Evolutionary conservation across 2,888 invertebrate species (phyloP).

Genomic region (Crioceris asparagi): DNA sequence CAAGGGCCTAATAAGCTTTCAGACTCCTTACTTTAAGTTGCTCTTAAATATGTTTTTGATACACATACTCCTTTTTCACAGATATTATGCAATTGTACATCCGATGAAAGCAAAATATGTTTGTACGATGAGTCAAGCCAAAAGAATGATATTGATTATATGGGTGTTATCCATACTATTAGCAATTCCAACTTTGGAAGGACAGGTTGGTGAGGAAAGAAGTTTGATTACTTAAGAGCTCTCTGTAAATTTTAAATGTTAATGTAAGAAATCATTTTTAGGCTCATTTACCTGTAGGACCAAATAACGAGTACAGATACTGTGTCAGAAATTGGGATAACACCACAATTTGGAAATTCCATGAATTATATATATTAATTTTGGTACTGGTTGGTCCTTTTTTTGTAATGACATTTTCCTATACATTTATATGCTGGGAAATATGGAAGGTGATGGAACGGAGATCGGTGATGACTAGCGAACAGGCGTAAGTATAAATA

Average conservation of each 20-base stretch:
- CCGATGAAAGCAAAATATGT: conserved; percentile 59
- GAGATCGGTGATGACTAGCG: conserved; percentile 47
- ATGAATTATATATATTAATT: conserved; percentile 53
- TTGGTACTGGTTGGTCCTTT: conserved; percentile 52
- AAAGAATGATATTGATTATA: conserved; percentile 47
- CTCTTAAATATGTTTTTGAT: background rate
- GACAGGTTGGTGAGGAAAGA: conserved; percentile 44
- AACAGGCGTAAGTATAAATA: conserved; percentile 36
- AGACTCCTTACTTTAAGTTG: too few relatives aligned
- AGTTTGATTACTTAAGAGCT: too few relatives aligned
- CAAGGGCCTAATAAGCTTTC: too few relatives aligned
- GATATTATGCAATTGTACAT: conserved; percentile 61
- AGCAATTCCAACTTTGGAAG: conserved; percentile 49
- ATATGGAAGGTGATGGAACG: conserved; percentile 52
- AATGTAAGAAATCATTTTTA: conserved; percentile 15
- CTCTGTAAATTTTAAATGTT: background rate
- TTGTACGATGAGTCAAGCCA: conserved; percentile 55
- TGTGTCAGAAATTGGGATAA: conserved; percentile 47
- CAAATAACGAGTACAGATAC: conserved; percentile 41
- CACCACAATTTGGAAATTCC: conserved; percentile 39
- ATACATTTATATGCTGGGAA: conserved; percentile 53
- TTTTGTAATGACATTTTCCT: conserved; percentile 53
- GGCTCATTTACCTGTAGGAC: conserved; percentile 30
- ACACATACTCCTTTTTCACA: conserved; percentile 25
- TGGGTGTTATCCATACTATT: conserved; percentile 51